These are phyloP conservation scores for Porphyrio hochstetteri DNA, from an alignment of 2,113 vertebrate genomes.

Conservation along the genomic window DNA sequence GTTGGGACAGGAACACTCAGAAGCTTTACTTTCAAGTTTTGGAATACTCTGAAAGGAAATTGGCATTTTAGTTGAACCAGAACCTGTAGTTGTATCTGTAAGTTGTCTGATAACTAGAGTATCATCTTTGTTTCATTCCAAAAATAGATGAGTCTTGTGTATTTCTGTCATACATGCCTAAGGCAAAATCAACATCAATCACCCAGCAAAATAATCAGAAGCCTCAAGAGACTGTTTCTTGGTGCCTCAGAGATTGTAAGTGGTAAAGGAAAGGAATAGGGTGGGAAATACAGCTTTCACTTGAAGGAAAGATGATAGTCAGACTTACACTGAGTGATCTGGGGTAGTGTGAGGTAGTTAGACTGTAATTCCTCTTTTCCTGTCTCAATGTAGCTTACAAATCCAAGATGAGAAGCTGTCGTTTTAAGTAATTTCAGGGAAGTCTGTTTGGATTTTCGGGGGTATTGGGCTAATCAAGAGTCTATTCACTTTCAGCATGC, in stretches of 20 bases:
- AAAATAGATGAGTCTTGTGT: neutral
- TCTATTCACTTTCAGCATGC: neutral
- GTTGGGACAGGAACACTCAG: neutral
- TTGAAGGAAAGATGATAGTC: neutral
- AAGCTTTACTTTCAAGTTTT: neutral
- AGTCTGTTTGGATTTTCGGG: neutral
- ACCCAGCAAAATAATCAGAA: neutral
- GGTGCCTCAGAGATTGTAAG: neutral
- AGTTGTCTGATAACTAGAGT: slow-evolving; percentile 3
- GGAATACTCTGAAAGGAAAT: neutral
- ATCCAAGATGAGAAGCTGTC: neutral
- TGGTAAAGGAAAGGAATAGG: neutral
- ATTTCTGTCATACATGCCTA: neutral
- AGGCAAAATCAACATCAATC: neutral
- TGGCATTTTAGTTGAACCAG: neutral
- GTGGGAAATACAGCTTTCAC: neutral
- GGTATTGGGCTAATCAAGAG: neutral
- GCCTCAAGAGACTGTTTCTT: neutral
- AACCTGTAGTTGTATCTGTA: neutral
- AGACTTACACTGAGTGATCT: neutral
- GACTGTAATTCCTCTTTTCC: neutral
- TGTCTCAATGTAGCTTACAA: neutral
- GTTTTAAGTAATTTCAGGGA: neutral
- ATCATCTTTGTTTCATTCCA: neutral
- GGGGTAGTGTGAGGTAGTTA: neutral